A percentile compares a stretch with the other conserved stretches of the same genome.
Evolutionary conservation across 2,888 invertebrate genomes (phyloP).

Genomic region (Amphipoea lucens): DNA sequence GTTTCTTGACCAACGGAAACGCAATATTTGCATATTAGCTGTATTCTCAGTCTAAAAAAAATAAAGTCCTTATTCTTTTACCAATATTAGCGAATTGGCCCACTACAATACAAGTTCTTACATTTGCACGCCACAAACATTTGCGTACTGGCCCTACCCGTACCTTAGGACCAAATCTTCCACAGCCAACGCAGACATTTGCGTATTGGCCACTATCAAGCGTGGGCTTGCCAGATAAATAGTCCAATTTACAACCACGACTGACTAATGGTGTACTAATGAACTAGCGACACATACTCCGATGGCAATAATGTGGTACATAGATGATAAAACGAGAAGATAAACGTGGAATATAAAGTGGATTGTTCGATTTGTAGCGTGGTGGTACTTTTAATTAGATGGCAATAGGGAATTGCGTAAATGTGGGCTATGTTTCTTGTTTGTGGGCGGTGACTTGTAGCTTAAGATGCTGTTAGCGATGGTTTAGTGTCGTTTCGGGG

Average conservation of each 20-base stretch:
- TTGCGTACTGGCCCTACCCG: not conserved
- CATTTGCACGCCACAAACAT: not conserved
- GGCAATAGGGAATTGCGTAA: constrained; percentile 51
- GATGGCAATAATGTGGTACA: constrained; percentile 64
- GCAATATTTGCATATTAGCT: constrained; percentile 44
- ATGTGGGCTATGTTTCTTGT: constrained; percentile 14
- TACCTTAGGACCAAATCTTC: not conserved
- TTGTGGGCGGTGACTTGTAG: constrained; percentile 54
- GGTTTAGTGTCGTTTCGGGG: constrained; percentile 23
- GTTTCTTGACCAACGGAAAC: constrained; percentile 48
- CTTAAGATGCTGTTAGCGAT: constrained; percentile 30
- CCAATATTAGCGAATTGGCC: constrained; percentile 10
- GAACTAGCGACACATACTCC: constrained; percentile 81
- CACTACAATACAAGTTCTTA: not conserved
- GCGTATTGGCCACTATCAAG: constrained; percentile 61
- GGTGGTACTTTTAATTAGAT: constrained; percentile 55
- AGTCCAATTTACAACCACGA: constrained; percentile 79
- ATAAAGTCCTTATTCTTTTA: constrained; percentile 16
- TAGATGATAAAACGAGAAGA: constrained; percentile 56
- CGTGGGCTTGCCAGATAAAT: constrained; percentile 84
- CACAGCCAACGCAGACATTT: constrained; percentile 37
- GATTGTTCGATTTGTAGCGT: constrained; percentile 55
- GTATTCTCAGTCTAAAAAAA: constrained; percentile 29
- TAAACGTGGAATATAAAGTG: constrained; percentile 58
- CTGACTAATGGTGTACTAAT: constrained; percentile 86